Percentiles rank a stretch among this genome's conserved stretches.
phyloP scores from a whole-genome alignment of 2,797 vertebrate species.

The Tokudaia muenninki region DNA sequence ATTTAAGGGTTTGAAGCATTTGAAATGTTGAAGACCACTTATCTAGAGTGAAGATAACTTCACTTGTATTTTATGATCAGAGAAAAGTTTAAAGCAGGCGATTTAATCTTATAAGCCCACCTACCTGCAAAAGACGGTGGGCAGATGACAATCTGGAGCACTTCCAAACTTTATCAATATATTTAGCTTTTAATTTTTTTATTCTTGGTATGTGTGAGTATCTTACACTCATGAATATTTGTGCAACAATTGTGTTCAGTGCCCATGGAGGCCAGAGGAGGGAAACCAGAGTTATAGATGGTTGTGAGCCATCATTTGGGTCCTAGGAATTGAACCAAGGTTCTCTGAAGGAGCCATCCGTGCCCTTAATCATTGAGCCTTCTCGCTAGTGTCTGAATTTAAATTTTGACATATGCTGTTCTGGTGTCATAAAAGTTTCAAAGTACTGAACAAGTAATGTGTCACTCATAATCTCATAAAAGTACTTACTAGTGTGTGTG shows the following conservation, averaged over 20 bases:
- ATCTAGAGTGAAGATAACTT: constrained; percentile 57
- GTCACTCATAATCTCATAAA: constrained; percentile 49
- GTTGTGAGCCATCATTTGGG: background rate
- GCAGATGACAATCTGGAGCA: background rate
- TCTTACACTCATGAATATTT: background rate
- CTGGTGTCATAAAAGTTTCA: constrained; percentile 16
- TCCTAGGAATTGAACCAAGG: background rate
- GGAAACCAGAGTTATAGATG: background rate
- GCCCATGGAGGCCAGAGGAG: background rate
- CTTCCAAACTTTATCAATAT: background rate
- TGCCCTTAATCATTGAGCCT: background rate
- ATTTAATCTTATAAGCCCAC: background rate
- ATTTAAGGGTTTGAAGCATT: background rate
- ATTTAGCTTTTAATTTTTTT: background rate
- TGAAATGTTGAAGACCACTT: background rate
- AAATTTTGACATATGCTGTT: background rate
- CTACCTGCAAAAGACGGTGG: background rate
- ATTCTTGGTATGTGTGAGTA: background rate
- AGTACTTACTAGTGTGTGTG: background rate
- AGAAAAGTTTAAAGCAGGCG: background rate
- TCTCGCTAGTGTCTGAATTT: background rate
- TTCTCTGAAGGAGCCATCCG: background rate
- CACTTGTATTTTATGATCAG: constrained; percentile 29
- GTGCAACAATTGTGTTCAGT: background rate
- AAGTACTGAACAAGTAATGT: background rate